Evolutionary conservation across 1,140 invertebrate species (phyloP), one percentile per base, ranked within the genome.

Genomic region (Lordiphosa mommai): DNA sequence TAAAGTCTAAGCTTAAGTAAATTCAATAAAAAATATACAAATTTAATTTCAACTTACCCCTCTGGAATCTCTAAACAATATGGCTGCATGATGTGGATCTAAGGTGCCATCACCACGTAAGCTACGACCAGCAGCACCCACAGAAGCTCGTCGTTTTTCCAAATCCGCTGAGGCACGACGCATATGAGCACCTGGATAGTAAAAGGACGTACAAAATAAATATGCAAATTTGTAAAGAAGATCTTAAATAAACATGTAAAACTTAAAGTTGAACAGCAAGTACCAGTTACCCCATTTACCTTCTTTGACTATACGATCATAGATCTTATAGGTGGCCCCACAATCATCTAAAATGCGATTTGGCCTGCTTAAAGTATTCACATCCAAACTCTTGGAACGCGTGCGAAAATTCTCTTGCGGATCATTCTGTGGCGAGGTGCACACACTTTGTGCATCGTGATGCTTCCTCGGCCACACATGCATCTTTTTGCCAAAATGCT

Each of bases 21-120:
- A n/a, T n/a, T n/a, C n/a, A n/a, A n/a, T n/a, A n/a, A n/a, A 29
- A 40, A 17, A 13, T 50, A 17, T 10, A 1, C 4, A 37, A 27
- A 27, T 37, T 29, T 32, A 16, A 41, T 36, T 29, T 38, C 2
- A 27, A 93, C 95, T 95, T 89, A 97, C 96, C 91, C 96, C 96
- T 91, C 96, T 91, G 7, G 95, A 94, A 89, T 97, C 95, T 71
- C 95, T 90, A 89, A 97, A 97, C 51, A 96, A 91, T 60, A 96
- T 96, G 60, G 96, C 95, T 40, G 95, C 95, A 90, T 96, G 95
- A 72, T 94, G 92, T 14, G 95, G 95, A 91, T 97, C 95, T 34
- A 96, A 89, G 86, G 91, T 74, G 34, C 88, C 88, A 65, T 89
- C 86, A n/a, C 74, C 84, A 53, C 88, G 69, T 50, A 87, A 63